Base-by-base conservation (phyloP, 2,888 invertebrate species). In the Torymus auratus region DNA sequence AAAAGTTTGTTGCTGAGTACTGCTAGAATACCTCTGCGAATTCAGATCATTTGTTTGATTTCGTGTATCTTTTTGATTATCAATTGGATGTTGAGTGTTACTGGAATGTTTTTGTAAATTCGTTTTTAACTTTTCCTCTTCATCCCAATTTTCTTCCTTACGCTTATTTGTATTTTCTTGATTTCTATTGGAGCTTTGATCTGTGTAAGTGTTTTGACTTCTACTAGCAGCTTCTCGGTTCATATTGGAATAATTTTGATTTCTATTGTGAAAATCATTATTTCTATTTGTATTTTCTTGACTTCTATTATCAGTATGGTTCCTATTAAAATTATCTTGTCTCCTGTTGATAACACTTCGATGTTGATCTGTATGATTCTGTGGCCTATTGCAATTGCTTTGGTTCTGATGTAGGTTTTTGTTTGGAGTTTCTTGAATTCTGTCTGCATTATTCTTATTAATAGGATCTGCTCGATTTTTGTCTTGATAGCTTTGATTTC, bases 111-210 rank as follows among this genome's bases (percentile, higher is more conserved):
- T 41, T 41, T 41, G 41, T 41, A 41, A 41, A 41, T 41, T 41
- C 7, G 41, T 41, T 41, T 41, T 41, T 7, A 41, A 5, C 41
- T 41, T 7, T 41, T 68, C 50, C 2, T 50, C 12, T 2, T 68
- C 50, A 56, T 68, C 58, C 53, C 69, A 62, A 15, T 56, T 56
- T 20, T 75, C 70, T 53, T 75, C 74, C 7, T 41, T 1, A 41
- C 41, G 7, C 7, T 41, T 41, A 41, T 41, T 41, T 41, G 41
- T 41, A 41, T 41, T 41, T 4, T 13, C 14, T 20, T 41, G 15
- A 41, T 12, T 15, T 70, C 17, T 69, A 4, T 3, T 12, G 12
- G 17, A 52, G 60, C 20, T 41, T 41, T 41, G 58, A 14, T 55
- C 17, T 56, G 3, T 28, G 28, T 28, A 28, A 28, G 28, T 28